These are phyloP conservation scores for Bolborhynchus lineola DNA, from an alignment of 2,113 vertebrate species.

Conservation along the genomic window DNA sequence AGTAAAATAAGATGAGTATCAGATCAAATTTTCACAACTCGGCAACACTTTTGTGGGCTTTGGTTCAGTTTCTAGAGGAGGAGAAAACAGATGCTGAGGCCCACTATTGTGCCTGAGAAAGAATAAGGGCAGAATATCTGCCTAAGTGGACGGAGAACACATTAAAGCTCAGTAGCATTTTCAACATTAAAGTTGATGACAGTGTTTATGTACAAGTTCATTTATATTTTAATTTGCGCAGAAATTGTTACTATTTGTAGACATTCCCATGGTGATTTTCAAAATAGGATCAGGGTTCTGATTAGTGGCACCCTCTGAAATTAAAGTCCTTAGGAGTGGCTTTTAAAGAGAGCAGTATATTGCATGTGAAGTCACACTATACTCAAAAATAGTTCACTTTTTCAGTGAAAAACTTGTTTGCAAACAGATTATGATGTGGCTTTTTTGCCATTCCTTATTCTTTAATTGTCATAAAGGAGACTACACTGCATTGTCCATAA, in stretches of 20 bases:
- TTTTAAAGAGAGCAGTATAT: neutral
- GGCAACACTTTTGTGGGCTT: neutral
- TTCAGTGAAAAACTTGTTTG: neutral
- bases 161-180: neutral
- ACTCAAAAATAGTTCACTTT: neutral
- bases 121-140: neutral
- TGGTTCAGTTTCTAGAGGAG: neutral
- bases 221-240: constrained; percentile 9
- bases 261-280: constrained; percentile 24
- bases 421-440: neutral
- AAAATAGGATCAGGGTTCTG: neutral
- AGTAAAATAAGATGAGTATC: neutral
- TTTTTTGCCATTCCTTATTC: neutral
- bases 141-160: constrained; percentile 1
- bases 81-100: neutral
- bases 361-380: neutral
- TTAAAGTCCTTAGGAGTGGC: neutral
- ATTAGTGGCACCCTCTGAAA: neutral
- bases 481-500: neutral
- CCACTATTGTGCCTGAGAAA: neutral
- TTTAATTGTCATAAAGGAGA: neutral
- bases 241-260: constrained; percentile 21
- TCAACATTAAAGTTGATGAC: neutral
- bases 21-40: neutral
- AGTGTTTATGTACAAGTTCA: neutral